Evolutionary conservation across 2,888 invertebrate genomes (phyloP), one percentile per base, ranked within the genome.

Genomic region (Gasteruption jaculator): DNA sequence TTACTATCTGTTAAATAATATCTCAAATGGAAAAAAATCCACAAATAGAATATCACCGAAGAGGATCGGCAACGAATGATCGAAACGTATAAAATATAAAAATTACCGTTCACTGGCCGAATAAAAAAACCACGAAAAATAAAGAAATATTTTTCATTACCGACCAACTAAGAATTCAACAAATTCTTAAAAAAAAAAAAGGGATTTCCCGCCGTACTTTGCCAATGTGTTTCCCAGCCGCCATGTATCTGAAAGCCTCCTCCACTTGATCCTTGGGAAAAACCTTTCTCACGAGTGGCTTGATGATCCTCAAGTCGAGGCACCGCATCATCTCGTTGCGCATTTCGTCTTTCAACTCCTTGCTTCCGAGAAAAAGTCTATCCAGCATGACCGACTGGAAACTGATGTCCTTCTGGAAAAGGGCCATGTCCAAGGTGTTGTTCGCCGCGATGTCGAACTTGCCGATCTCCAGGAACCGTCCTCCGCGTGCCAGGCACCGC

Each of bases 401-500:
- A 47, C 82, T 81, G 14, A 83, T 76, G 57, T 85, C 83, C 50
- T 81, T 82, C 38, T 85, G 69, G 60, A 90, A 84, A 3, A 78
- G 63, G 16, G 81, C 74, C 79, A 89, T 77, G 1, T 77, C 77
- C 11, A 82, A 57, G 11, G 78, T 68, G 48, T 71, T 82, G 62
- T 91, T 83, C 42, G 74, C 77, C 1, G 82, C 78, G 7, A 91
- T 72, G 71, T 91, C 90, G 59, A 82, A 86, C 71, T 90, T 91
- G 30, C 90, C 90, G 47, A 91, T 90, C 73, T 91, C 90, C 36
- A 90, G 68, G 68, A 91, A 91, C 41, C 82, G 74, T 8, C 90
- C 82, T 3, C 76, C 73, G 4, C 53, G 53, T 1, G 76, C 80
- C 7, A 83, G 65, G 52, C 81, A 82, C 5, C 79, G 71, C 0